Base-by-base conservation (phyloP, 2,797 vertebrate genomes). In the Bovichtus variegatus region DNA sequence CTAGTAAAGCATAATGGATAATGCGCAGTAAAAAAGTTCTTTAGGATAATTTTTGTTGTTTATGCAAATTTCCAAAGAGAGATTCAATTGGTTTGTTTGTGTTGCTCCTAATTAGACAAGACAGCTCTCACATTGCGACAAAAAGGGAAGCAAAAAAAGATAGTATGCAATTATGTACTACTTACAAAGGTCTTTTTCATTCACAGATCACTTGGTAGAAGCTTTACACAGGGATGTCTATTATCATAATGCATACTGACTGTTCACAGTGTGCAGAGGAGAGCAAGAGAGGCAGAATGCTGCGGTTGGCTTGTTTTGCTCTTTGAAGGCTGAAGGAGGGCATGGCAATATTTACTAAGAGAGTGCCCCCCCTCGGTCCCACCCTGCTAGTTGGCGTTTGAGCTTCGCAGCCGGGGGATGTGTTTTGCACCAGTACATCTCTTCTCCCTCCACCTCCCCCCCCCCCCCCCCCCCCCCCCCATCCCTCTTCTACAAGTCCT, bases 281-380 rank as follows among this genome's bases (percentile, higher is more conserved):
- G 71, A 68, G 71, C 61, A 49, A 13, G 71, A 87, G 78, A 74
- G 46, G 70, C 71, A 89, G 76, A 91, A 83, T 87, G 87, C 86
- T 89, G 91, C 60, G 69, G 80, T 87, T 71, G 88, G 82, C 88
- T 93, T 87, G 84, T 92, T 93, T 87, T 83, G 73, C 82, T 93
- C 87, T 90, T 93, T 91, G 91, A 90, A 87, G 88, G 83, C 83
- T 90, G 89, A 86, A 86, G 80, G 87, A 91, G 89, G 86, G 82
- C 90, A 92, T 82, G 87, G 90, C 89, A 89, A 93, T 93, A 92
- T 94, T 93, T 92, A 93, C 91, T 78, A 84, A 90, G 84, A 84
- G 78, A 76, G 78, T 57, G 44, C 50, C 40, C 60, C 81, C 59
- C 64, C 81, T 54, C 44, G 51, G 78, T 80, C 85, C 87, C 82